Evolutionary conservation across 1,140 invertebrate species (phyloP).

Genomic region (Drosophila kikkawai): DNA sequence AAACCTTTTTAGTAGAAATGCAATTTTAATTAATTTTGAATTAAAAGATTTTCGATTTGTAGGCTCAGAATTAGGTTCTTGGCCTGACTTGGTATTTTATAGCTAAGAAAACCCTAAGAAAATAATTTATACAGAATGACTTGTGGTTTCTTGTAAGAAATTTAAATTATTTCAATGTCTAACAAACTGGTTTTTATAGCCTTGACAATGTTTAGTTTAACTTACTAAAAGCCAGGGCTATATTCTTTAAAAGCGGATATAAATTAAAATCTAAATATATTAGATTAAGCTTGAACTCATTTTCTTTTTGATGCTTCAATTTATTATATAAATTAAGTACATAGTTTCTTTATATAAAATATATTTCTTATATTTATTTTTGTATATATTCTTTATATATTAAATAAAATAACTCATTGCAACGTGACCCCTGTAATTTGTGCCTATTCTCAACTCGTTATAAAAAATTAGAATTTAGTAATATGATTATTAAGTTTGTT

Average conservation of each 20-base stretch:
- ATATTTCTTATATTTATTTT: not conserved
- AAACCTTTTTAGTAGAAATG: accelerated
- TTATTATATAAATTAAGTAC: not conserved
- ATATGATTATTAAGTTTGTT: not conserved
- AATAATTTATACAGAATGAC: constrained; percentile 9
- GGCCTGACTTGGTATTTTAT: not conserved
- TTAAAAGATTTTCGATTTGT: not conserved
- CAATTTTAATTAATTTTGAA: not conserved
- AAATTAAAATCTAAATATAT: not conserved
- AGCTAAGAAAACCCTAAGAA: not conserved
- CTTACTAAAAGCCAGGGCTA: not conserved
- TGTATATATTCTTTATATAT: not conserved
- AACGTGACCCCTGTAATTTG: not conserved
- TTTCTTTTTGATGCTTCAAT: no score
- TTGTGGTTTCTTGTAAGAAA: not conserved
- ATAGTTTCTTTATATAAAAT: not conserved
- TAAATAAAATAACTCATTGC: no score
- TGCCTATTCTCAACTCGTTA: not conserved
- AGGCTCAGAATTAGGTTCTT: not conserved
- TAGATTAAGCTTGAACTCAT: not conserved
- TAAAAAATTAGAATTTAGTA: not conserved
- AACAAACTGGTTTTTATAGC: not conserved
- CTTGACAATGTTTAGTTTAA: not conserved
- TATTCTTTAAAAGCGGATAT: constrained; percentile 2
- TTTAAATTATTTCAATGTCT: not conserved